Base-by-base conservation (phyloP, 2,113 vertebrate genomes). In the Camarhynchus parvulus region DNA sequence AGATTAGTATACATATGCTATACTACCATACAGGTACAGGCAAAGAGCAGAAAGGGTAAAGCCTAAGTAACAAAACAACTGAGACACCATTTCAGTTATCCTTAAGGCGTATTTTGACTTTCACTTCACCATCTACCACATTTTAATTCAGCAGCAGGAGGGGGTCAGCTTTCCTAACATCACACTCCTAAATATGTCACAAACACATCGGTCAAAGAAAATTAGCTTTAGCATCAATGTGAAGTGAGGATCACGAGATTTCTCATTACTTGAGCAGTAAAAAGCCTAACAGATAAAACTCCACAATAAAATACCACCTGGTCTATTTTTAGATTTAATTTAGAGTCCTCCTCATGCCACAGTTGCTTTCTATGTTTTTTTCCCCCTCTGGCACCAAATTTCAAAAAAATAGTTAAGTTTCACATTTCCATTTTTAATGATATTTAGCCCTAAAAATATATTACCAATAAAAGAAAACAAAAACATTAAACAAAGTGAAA, bases 1-100 rank as follows among this genome's bases (percentile, higher is more conserved):
- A 97, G 50, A 87, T 98, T 98, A 98, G 97, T 96, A 72, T 69
- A 94, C 75, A 95, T 55, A 75, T 18, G 67, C 56, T 63, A 33
- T 25, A 55, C 41, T 85, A 53, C 47, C 22, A 68, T 17, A 81
- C 79, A 74, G 64, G 72, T 59, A 87, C 44, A 77, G 64, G 59
- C 30, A 81, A 80, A 90, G 25, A 83, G 31, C 46, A 69, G 50
- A 28, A 66, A 62, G 31, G 59, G 22, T 85, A 70, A 70, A 87
- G 37, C 21, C 22, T 13, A 33, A 81, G 35, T 19, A 77, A 61
- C 31, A 88, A 74, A 85, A 67, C 17, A 86, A 63, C 50, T 28
- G 74, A 88, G n/a, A 69, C 5, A 81, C 20, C 20, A 78, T 68
- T 63, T 53, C 62, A 62, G 58, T 66, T 59, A 90, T 39, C 59